Conservation (phyloP, 2,113 vertebrate genomes). For the Calidris pugnax region DNA sequence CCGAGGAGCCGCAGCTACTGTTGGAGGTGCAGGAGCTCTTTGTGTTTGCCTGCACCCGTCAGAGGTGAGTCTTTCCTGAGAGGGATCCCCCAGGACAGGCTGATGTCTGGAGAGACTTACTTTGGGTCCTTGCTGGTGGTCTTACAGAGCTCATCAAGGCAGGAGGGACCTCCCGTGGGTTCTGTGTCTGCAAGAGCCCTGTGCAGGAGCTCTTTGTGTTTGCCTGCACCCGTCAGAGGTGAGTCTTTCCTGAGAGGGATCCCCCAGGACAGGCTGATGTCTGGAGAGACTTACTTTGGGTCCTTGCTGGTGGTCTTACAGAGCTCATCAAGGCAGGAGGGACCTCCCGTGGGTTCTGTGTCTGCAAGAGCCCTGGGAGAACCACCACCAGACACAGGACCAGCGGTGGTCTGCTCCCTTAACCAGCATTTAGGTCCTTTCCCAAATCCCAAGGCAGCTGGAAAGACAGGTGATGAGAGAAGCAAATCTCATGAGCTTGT, state of each 20-base stretch:
- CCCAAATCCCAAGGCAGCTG: neutral
- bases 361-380: conserved; percentile 14
- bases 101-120: neutral
- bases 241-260: neutral
- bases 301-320: neutral
- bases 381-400: neutral
- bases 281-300: neutral
- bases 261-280: neutral
- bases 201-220: neutral
- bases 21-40: neutral
- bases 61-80: neutral
- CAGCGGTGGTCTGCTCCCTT: neutral
- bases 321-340: fast-evolving
- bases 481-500: neutral
- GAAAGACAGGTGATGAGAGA: neutral
- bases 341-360: neutral
- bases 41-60: neutral
- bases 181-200: conserved; percentile 45
- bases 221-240: neutral
- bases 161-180: neutral
- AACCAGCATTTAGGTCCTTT: neutral
- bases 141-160: fast-evolving
- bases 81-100: neutral
- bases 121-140: neutral
- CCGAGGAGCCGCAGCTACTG: neutral